These are phyloP conservation scores for Aldrovandia affinis DNA, from an alignment of 2,797 vertebrate species.

Conservation along the genomic window DNA sequence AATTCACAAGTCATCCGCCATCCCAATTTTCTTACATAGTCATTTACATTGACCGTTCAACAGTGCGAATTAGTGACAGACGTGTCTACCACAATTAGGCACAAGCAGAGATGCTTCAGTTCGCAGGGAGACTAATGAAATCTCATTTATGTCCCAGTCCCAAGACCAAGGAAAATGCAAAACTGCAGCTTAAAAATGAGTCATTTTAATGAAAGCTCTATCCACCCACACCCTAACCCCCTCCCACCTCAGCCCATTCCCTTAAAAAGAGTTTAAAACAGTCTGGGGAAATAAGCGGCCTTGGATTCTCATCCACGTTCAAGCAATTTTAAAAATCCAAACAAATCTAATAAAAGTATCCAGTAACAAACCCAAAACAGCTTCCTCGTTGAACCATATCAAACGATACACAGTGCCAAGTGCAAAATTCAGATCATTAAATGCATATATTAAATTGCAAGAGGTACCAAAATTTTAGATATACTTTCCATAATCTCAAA, in stretches of 20 bases:
- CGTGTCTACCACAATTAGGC: too few relatives aligned
- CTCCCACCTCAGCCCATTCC: background rate
- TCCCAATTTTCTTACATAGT: background rate
- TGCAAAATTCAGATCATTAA: constrained; percentile 8
- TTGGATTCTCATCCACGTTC: background rate
- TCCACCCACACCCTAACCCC: background rate
- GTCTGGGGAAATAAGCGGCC: background rate
- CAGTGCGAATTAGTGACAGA: background rate
- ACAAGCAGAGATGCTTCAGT: constrained; percentile 3
- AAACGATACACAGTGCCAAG: background rate
- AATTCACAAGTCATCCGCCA: background rate
- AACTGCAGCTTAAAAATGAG: background rate
- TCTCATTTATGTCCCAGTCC: background rate
- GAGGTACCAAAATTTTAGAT: background rate
- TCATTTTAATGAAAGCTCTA: constrained; percentile 5
- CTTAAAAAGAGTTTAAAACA: background rate
- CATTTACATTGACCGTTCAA: background rate
- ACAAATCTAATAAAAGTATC: background rate
- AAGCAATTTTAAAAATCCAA: background rate
- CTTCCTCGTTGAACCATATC: background rate
- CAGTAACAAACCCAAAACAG: background rate
- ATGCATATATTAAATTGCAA: background rate
- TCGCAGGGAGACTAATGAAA: background rate
- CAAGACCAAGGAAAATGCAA: background rate
- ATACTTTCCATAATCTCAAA: too few relatives aligned